Conservation (phyloP, 2,797 vertebrate species). For the Oryzias sinensis region DNA sequence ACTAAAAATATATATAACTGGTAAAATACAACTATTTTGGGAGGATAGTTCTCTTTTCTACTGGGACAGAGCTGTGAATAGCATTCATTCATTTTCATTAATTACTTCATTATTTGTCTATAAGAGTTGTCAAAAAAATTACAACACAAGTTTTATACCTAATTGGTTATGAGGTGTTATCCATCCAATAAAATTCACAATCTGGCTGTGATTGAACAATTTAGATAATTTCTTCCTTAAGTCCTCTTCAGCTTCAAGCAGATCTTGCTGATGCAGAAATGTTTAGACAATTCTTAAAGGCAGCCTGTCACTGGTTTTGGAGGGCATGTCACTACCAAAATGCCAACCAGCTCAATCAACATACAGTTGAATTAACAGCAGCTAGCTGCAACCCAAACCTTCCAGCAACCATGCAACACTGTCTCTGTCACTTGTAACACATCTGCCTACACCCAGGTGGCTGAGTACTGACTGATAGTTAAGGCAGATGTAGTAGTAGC, state of each 20-base stretch:
- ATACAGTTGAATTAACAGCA: conserved; percentile 14
- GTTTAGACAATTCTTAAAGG: conserved; percentile 37
- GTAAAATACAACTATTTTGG: background rate
- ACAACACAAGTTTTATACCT: no score
- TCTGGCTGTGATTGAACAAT: background rate
- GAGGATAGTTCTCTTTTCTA: background rate
- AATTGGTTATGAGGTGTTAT: no score
- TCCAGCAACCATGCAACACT: background rate
- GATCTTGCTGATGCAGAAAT: conserved; percentile 11
- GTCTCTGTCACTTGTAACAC: conserved; percentile 1
- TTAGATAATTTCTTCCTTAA: background rate
- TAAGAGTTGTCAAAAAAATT: no score
- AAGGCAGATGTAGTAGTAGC: conserved; percentile 10
- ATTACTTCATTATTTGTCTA: no score
- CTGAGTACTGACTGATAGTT: background rate
- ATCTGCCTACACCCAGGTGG: conserved; percentile 4
- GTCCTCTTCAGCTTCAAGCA: conserved; percentile 1
- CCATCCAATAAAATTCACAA: no score
- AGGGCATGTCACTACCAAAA: conserved; percentile 4
- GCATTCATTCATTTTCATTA: no score
- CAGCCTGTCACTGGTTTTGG: conserved; percentile 21
- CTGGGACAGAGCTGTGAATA: background rate
- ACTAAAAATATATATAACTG: conserved; percentile 22
- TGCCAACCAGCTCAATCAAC: conserved; percentile 14
- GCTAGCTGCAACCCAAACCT: background rate